Conservation (phyloP, 92 coral and sea anemone genomes). For the Palythoa grandiflora region DNA sequence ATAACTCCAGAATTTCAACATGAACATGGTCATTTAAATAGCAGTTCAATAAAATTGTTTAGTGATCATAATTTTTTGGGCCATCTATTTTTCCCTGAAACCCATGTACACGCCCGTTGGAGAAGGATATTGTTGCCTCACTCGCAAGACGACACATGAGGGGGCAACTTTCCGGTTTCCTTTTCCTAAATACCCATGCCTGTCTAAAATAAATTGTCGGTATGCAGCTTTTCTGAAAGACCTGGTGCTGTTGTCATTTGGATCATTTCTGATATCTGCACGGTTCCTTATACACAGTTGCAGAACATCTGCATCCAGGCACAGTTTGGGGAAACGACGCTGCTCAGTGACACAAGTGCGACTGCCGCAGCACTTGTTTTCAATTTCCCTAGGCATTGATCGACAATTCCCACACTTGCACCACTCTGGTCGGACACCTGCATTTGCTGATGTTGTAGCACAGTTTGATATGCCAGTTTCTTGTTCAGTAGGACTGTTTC, state of each 20-base stretch:
- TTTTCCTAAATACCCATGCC: too few species aligned
- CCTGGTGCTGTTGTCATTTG: too few species aligned
- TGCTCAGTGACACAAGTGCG: too few species aligned
- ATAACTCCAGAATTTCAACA: constrained; percentile 2
- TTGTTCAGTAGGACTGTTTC: neutral
- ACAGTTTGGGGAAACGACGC: too few species aligned
- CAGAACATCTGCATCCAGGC: too few species aligned
- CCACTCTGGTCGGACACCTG: constrained; percentile 40
- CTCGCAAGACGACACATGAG: too few species aligned
- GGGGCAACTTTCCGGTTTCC: too few species aligned
- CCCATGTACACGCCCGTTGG: constrained; percentile 45
- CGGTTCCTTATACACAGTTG: too few species aligned
- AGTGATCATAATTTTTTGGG: neutral
- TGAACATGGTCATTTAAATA: neutral
- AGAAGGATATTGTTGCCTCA: constrained; percentile 38
- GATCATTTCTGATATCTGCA: too few species aligned
- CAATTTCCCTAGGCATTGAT: neutral
- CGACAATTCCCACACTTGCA: constrained; percentile 53
- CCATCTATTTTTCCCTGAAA: constrained; percentile 3
- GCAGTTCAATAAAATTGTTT: neutral
- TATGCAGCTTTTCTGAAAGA: too few species aligned
- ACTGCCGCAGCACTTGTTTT: too few species aligned
- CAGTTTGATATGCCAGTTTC: neutral
- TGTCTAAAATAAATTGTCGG: too few species aligned
- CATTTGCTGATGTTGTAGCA: neutral